phyloP scores from a whole-genome alignment of 2,888 invertebrate genomes.

The Hydriomena furcata region DNA sequence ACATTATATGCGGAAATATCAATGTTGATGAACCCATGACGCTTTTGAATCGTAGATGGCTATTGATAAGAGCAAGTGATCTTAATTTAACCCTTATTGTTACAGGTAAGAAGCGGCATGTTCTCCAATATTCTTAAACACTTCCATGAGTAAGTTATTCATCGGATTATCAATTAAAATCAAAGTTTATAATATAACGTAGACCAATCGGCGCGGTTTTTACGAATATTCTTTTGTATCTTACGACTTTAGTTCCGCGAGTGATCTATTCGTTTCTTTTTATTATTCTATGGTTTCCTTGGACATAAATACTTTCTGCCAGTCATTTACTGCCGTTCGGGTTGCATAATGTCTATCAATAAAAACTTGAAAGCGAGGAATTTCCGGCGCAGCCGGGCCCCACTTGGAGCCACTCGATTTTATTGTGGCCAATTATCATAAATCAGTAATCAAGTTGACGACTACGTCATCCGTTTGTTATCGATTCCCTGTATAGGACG shows the following conservation, averaged over 20 bases:
- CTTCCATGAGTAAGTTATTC: slow-evolving; percentile 9
- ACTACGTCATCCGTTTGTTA: slow-evolving; percentile 47
- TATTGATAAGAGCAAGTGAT: slow-evolving; percentile 10
- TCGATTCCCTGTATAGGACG: slow-evolving; percentile 41
- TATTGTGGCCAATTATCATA: slow-evolving; percentile 54
- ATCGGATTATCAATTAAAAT: neutral
- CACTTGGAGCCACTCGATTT: slow-evolving; percentile 43
- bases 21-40: slow-evolving; percentile 64
- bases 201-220: no score
- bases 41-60: slow-evolving; percentile 30
- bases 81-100: slow-evolving; percentile 31
- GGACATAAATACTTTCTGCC: slow-evolving; percentile 26
- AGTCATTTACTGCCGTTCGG: slow-evolving; percentile 28
- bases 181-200: neutral
- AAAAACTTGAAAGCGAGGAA: slow-evolving; percentile 36
- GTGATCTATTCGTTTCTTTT: slow-evolving; percentile 1
- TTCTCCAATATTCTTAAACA: slow-evolving; percentile 1
- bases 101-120: slow-evolving; percentile 37
- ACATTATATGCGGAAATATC: slow-evolving; percentile 58
- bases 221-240: no score
- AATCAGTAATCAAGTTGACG: slow-evolving; percentile 53
- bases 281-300: neutral
- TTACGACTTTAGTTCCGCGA: neutral
- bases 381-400: slow-evolving; percentile 34
- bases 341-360: slow-evolving; percentile 34